Evolutionary conservation across 64 coral and sea anemone genomes (phyloP).

Genomic region (Anthopleura sola): DNA sequence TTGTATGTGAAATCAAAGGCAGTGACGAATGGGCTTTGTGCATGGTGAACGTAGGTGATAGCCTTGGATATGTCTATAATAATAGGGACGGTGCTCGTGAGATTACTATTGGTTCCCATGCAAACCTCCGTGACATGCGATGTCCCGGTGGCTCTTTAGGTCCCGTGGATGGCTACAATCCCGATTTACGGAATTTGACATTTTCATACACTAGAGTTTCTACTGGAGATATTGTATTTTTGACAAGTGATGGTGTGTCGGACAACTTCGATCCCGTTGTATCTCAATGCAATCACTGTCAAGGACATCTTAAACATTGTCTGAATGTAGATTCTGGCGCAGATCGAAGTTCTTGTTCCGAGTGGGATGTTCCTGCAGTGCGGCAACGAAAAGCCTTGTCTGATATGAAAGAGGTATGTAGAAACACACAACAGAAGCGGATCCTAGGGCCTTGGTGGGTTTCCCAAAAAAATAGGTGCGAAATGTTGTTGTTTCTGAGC

Average conservation of each 20-base stretch:
- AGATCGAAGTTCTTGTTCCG: neutral
- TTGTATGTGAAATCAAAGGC: constrained; percentile 70
- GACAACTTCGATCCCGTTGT: constrained; percentile 98
- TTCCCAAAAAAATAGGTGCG: too few relatives aligned
- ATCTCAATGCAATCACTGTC: constrained; percentile 72
- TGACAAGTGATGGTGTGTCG: constrained; percentile 94
- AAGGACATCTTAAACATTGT: constrained; percentile 20
- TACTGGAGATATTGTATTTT: constrained; percentile 86
- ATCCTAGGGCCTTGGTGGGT: too few relatives aligned
- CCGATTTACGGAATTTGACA: constrained; percentile 90
- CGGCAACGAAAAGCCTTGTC: constrained; percentile 62
- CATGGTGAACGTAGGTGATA: constrained; percentile 93
- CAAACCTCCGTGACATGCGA: constrained; percentile 79
- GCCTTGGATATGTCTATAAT: constrained; percentile 82
- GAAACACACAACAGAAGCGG: too few relatives aligned
- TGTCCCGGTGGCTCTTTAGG: constrained; percentile 88
- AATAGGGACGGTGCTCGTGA: constrained; percentile 58
- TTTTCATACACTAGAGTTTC: constrained; percentile 81
- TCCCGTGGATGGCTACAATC: constrained; percentile 85
- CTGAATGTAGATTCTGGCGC: constrained; percentile 44
- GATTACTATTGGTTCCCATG: constrained; percentile 92
- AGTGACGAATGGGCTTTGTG: constrained; percentile 76
- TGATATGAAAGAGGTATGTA: constrained; percentile 71
- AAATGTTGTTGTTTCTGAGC: too few relatives aligned
- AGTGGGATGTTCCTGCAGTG: constrained; percentile 33